These are phyloP conservation scores for Epizoanthus rinbou DNA, from an alignment of 92 coral and sea anemone genomes.

Conservation along the genomic window DNA sequence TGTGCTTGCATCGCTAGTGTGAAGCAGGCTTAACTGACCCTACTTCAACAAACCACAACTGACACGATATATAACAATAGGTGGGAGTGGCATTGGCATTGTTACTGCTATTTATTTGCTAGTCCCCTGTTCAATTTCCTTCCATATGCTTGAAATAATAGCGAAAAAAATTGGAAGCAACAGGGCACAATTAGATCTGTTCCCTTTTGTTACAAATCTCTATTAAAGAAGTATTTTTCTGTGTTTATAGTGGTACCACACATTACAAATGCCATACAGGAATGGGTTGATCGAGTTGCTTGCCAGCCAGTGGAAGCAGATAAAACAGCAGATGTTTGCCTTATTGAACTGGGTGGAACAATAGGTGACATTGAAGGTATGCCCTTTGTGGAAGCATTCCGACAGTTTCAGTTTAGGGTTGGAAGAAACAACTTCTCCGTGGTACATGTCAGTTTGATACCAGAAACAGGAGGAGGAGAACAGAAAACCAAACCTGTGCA, in stretches of 20 bases:
- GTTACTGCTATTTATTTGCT: too few species aligned
- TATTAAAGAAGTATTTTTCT: slow-evolving; percentile 55
- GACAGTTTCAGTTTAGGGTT: slow-evolving; percentile 97
- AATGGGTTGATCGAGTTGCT: slow-evolving; percentile 94
- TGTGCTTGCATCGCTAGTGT: too few species aligned
- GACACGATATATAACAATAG: too few species aligned
- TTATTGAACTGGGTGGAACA: slow-evolving; percentile 99
- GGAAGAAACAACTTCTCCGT: slow-evolving; percentile 92
- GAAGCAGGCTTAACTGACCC: too few species aligned
- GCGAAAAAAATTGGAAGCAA: too few species aligned
- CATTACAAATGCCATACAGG: slow-evolving; percentile 96
- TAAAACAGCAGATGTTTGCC: slow-evolving; percentile 85
- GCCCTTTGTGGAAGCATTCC: slow-evolving; percentile 99
- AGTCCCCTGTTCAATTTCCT: too few species aligned
- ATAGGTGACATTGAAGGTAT: slow-evolving; percentile 98
- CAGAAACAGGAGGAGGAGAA: slow-evolving; percentile 88
- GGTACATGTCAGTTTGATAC: slow-evolving; percentile 93
- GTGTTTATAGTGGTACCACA: slow-evolving; percentile 89
- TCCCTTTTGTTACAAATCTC: slow-evolving; percentile 66
- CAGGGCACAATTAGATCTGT: too few species aligned
- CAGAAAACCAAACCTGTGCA: slow-evolving; percentile 99
- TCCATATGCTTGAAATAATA: too few species aligned
- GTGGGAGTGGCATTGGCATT: too few species aligned
- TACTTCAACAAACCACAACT: too few species aligned
- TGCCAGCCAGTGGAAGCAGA: slow-evolving; percentile 72